Evolutionary conservation across 2,113 vertebrate species (phyloP), one percentile per base, ranked within the genome.

Genomic region (Albula goreensis): DNA sequence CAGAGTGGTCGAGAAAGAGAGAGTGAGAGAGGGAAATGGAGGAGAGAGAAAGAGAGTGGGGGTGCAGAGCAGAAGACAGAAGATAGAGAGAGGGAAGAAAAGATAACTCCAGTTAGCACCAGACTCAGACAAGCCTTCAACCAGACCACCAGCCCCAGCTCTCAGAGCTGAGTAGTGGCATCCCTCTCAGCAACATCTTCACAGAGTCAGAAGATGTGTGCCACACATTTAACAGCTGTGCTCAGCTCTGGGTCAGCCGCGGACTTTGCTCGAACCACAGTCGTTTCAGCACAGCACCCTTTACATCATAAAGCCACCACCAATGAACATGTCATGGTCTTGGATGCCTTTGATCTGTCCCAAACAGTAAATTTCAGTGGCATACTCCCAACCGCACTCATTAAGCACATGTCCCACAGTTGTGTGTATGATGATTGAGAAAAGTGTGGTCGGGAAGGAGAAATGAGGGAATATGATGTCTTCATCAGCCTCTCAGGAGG

Each of bases 311-410:
- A 25, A 86, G 86, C 51, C 11, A 19, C 74, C 15, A 10, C 10
- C 86, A 63, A 15, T 60, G 49, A 74, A 25, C 74, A 60, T 78
- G 51, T 83, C 51, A 78, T 80, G 53, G 60, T 50, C 10, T 57
- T 52, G 50, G 25, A 10, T 41, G 57, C 57, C 78, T 74, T 81
- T 85, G 49, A 77, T 87, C 78, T 84, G 3, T 6, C 25, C 22
- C 25, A 81, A 87, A 78, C 86, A 85, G 50, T 13, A 49, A 9
- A 85, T 85, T 87, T 87, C 70, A 56, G 60, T 81, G 78, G 70
- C 48, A 17, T 51, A 50, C 22, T 41, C 53, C 57, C 70, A 78
- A 25, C 66, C 49, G 74, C 19, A 12, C 52, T 79, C 50, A 83
- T 82, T 83, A 83, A 86, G 22, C 50, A n/a, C 53, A 63, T 63